phyloP scores from a whole-genome alignment of 2,113 vertebrate species.

The Tinamus guttatus region DNA sequence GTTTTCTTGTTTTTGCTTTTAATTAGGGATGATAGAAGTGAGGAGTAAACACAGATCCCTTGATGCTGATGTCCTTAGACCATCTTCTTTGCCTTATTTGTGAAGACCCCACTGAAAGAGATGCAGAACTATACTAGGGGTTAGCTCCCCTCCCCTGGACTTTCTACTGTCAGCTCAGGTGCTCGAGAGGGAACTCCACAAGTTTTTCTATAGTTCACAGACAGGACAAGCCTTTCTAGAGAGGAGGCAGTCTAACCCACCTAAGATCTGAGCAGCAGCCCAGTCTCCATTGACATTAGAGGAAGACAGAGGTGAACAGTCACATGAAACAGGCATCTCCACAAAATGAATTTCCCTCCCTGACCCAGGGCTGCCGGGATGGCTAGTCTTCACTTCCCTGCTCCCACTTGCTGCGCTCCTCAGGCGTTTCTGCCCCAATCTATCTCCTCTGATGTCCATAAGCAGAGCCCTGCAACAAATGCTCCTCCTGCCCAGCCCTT shows the following conservation, averaged over 20 bases:
- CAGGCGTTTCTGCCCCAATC: background rate
- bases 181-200: background rate
- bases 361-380: rapidly evolving
- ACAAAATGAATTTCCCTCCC: background rate
- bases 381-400: background rate
- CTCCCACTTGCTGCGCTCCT: background rate
- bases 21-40: background rate
- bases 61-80: background rate
- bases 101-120: background rate
- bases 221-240: background rate
- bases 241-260: background rate
- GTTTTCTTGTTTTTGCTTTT: background rate
- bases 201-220: background rate
- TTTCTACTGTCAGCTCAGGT: background rate
- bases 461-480: background rate
- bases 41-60: background rate
- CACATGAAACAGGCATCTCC: background rate
- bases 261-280: background rate
- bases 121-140: background rate
- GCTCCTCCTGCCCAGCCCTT: background rate
- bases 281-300: background rate
- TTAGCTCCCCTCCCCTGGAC: rapidly evolving
- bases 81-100: background rate
- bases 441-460: background rate
- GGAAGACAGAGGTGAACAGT: background rate